Conservation (phyloP, 2,113 vertebrate species). For the Myiozetetes cayanensis region DNA sequence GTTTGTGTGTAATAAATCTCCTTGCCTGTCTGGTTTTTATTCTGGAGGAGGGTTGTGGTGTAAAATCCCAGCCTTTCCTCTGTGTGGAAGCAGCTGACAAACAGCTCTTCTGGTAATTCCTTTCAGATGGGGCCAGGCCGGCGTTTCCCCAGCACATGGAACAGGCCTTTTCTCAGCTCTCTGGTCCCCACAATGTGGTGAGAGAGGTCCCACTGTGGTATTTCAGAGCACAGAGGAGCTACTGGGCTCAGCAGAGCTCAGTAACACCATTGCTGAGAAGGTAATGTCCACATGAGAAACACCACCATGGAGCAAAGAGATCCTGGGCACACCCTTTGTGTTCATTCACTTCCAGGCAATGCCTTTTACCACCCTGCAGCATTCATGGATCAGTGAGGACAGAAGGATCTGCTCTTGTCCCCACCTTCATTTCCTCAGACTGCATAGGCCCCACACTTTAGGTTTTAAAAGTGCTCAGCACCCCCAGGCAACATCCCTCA, state of each 20-base stretch:
- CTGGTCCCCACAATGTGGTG: accelerated
- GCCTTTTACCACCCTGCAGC: no score
- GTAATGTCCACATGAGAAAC: accelerated
- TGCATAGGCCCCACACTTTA: accelerated
- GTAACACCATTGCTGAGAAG: accelerated
- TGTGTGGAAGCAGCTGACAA: not conserved
- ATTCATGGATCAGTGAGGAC: no score
- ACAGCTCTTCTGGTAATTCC: slow-evolving; percentile 2
- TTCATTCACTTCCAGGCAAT: no score
- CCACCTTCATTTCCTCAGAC: not conserved
- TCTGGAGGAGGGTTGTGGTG: not conserved
- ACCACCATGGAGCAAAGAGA: accelerated
- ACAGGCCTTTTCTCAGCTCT: not conserved
- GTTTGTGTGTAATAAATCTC: slow-evolving; percentile 4
- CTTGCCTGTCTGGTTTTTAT: not conserved
- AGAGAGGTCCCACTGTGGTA: not conserved
- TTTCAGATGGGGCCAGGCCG: not conserved
- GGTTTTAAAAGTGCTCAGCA: not conserved
- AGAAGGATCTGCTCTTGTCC: not conserved
- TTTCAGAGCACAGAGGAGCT: not conserved
- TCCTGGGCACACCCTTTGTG: not conserved
- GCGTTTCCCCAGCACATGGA: accelerated
- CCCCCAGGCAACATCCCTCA: not conserved
- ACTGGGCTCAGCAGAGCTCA: not conserved
- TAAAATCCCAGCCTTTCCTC: not conserved